Percentiles rank a stretch among this genome's conserved stretches.
phyloP scores from a whole-genome alignment of 2,888 invertebrate species.

The Pardosa pseudoannulata region DNA sequence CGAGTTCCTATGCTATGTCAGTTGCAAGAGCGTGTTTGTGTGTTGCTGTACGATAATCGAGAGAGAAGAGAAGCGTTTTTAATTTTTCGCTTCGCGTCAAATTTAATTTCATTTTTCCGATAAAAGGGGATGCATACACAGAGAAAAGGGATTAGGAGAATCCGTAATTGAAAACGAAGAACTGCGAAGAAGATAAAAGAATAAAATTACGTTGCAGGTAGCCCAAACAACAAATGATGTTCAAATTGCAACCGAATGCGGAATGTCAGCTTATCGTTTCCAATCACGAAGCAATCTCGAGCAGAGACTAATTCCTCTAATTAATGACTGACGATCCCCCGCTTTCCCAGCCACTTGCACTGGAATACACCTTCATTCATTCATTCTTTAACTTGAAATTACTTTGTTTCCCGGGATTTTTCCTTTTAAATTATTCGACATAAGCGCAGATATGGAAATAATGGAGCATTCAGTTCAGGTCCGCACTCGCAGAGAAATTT shows the following conservation, averaged over 20 bases:
- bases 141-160: slow-evolving; percentile 51
- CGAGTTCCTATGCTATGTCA: slow-evolving; percentile 15
- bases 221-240: slow-evolving; percentile 31
- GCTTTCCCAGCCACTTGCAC: background rate
- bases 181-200: slow-evolving; percentile 69
- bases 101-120: slow-evolving; percentile 72
- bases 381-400: background rate
- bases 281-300: slow-evolving; percentile 68
- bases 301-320: slow-evolving; percentile 56
- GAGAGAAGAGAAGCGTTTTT: slow-evolving; percentile 36
- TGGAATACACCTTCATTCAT: slow-evolving; percentile 1
- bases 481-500: no score
- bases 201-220: slow-evolving; percentile 45
- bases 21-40: slow-evolving; percentile 35
- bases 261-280: slow-evolving; percentile 63
- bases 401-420: background rate
- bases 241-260: background rate
- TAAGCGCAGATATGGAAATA: slow-evolving; percentile 4
- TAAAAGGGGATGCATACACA: slow-evolving; percentile 34
- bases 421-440: slow-evolving; percentile 4
- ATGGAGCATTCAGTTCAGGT: background rate
- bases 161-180: slow-evolving; percentile 69
- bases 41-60: slow-evolving; percentile 59
- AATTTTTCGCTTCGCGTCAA: slow-evolving; percentile 67
- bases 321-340: slow-evolving; percentile 38